Evolutionary conservation across 2,113 vertebrate species (phyloP).

Genomic region (Eptatretus burgeri): DNA sequence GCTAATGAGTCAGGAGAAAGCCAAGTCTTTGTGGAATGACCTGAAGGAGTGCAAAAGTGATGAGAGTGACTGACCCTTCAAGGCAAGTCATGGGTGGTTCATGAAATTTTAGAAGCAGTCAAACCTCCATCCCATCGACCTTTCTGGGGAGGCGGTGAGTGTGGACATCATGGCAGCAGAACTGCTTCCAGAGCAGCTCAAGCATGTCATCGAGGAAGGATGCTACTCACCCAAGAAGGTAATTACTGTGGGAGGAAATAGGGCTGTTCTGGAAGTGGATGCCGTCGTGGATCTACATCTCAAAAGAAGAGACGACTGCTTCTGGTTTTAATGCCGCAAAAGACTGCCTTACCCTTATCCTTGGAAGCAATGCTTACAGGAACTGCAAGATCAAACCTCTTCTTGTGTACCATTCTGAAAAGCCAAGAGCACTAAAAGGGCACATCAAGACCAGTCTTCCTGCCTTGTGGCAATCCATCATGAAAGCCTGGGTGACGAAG

Average conservation of each 20-base stretch:
- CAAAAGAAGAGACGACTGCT: not conserved
- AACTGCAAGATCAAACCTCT: conserved; percentile 7
- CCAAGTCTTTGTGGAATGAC: not conserved
- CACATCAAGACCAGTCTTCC: not conserved
- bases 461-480: not conserved
- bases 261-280: not conserved
- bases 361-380: not conserved
- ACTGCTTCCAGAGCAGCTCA: not conserved
- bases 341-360: not conserved
- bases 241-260: not conserved
- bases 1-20: conserved; percentile 1
- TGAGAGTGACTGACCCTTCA: not conserved
- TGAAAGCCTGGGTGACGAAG: not conserved
- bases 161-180: not conserved
- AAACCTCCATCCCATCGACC: not conserved
- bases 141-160: not conserved
- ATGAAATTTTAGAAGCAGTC: not conserved
- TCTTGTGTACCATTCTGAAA: conserved; percentile 6
- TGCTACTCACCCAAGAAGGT: conserved; percentile 1
- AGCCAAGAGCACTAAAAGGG: not conserved
- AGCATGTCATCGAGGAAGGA: not conserved
- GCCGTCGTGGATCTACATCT: not conserved
- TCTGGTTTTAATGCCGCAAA: conserved; percentile 4
- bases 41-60: not conserved
- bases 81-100: conserved; percentile 7